Evolutionary conservation across 2,113 vertebrate species (phyloP).

Genomic region (Daubentonia madagascariensis): DNA sequence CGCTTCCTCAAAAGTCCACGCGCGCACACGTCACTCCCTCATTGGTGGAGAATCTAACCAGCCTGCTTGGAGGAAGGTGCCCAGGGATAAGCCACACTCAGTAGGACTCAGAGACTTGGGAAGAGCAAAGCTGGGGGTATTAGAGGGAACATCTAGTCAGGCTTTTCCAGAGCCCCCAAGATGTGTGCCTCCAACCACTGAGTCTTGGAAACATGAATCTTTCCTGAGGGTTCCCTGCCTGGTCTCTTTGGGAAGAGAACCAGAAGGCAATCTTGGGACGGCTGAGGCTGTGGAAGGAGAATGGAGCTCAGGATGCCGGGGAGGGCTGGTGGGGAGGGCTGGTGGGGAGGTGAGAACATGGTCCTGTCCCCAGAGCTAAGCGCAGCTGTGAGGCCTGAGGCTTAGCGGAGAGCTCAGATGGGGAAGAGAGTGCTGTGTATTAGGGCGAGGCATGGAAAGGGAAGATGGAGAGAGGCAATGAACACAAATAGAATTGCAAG

Average conservation of each 20-base stretch:
- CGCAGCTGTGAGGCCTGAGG: fast-evolving
- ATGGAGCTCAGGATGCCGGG: too few relatives aligned
- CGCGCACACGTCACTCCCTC: fast-evolving
- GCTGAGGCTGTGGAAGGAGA: neutral
- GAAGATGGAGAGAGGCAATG: neutral
- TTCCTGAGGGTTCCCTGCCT: neutral
- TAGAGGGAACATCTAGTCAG: neutral
- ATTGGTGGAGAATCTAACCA: neutral
- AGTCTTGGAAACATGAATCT: neutral
- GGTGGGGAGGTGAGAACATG: too few relatives aligned
- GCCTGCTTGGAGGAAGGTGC: neutral
- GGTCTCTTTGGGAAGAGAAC: neutral
- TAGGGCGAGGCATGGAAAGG: neutral
- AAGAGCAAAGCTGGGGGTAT: neutral
- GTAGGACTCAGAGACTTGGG: neutral
- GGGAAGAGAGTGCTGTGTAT: neutral
- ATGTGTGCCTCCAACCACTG: neutral
- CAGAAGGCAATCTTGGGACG: neutral
- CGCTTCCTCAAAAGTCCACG: neutral
- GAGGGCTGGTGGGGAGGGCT: neutral
- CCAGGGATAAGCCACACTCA: neutral
- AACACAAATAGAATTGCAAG: neutral
- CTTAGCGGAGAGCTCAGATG: neutral
- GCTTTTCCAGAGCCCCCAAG: neutral
- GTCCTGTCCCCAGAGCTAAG: neutral